Evolutionary conservation across 2,888 invertebrate genomes (phyloP).

Genomic region (Agrotis ipsilon): DNA sequence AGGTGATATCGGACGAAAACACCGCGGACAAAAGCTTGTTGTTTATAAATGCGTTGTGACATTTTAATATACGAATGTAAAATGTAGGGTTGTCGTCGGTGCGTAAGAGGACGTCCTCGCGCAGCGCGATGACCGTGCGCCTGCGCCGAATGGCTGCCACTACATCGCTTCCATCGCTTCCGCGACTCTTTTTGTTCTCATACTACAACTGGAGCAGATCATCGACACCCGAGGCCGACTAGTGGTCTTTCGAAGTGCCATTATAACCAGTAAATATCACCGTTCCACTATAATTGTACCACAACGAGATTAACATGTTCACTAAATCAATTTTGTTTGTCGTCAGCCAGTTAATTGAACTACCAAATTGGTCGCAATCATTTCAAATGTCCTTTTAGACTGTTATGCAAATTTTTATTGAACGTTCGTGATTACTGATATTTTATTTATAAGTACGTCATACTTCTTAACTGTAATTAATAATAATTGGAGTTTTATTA

Average conservation of each 20-base stretch:
- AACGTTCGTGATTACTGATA: conserved; percentile 1
- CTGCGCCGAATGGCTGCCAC: conserved; percentile 33
- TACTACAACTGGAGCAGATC: conserved; percentile 68
- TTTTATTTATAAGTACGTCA: not conserved
- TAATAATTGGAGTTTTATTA: not conserved
- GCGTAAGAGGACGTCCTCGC: conserved; percentile 54
- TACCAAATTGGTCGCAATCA: conserved; percentile 35
- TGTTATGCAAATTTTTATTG: conserved; percentile 48
- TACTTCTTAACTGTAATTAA: not conserved
- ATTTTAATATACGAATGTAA: conserved; percentile 44
- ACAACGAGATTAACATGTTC: conserved; percentile 22
- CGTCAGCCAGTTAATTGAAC: conserved; percentile 46
- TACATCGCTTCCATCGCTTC: conserved; percentile 75
- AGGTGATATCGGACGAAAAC: too few species aligned
- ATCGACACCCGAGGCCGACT: conserved; percentile 78
- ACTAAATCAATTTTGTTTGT: conserved; percentile 41
- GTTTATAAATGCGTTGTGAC: conserved; percentile 42
- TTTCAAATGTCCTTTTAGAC: conserved; percentile 35
- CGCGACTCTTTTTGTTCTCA: conserved; percentile 77
- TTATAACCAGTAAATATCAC: conserved; percentile 53
- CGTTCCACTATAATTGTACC: conserved; percentile 60
- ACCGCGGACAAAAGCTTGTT: not conserved
- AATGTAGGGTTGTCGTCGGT: conserved; percentile 43
- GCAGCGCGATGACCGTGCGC: conserved; percentile 49
- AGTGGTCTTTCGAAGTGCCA: conserved; percentile 80